A percentile compares a stretch with the other conserved stretches of the same genome.
Evolutionary conservation across 2,113 vertebrate genomes (phyloP).

Genomic region (Pandion haliaetus): DNA sequence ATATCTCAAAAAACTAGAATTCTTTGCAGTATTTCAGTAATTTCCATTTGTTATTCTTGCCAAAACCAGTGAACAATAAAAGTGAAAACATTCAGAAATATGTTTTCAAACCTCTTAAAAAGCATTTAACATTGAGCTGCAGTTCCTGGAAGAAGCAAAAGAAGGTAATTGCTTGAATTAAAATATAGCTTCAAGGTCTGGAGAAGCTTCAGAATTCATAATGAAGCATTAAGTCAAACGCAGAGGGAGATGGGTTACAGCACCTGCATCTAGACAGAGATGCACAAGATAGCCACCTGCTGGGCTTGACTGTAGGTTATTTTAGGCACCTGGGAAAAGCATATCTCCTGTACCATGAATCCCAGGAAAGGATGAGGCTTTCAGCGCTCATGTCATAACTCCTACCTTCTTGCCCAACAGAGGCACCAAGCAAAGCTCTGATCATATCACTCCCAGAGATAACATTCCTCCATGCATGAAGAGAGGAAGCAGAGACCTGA

Average conservation of each 20-base stretch:
- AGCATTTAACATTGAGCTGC: neutral
- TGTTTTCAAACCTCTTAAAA: neutral
- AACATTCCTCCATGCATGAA: neutral
- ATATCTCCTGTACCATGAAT: neutral
- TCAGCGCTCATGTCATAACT: neutral
- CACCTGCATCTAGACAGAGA: neutral
- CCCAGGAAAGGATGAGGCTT: neutral
- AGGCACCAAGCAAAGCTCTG: neutral
- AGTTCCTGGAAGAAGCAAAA: neutral
- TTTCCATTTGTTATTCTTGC: neutral
- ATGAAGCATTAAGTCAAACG: neutral
- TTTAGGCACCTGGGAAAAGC: neutral
- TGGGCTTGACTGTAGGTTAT: neutral
- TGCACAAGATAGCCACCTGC: neutral
- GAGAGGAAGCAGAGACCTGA: neutral
- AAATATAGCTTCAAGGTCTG: neutral
- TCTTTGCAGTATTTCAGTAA: neutral
- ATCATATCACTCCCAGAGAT: neutral
- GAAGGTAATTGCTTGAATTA: neutral
- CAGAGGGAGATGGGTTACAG: neutral
- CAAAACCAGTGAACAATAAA: neutral
- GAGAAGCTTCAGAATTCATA: neutral
- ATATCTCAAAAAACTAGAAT: neutral
- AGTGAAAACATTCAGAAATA: neutral
- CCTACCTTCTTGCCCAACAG: neutral